Base-by-base conservation (phyloP, 2,113 vertebrate genomes). In the Eurystomus gularis region DNA sequence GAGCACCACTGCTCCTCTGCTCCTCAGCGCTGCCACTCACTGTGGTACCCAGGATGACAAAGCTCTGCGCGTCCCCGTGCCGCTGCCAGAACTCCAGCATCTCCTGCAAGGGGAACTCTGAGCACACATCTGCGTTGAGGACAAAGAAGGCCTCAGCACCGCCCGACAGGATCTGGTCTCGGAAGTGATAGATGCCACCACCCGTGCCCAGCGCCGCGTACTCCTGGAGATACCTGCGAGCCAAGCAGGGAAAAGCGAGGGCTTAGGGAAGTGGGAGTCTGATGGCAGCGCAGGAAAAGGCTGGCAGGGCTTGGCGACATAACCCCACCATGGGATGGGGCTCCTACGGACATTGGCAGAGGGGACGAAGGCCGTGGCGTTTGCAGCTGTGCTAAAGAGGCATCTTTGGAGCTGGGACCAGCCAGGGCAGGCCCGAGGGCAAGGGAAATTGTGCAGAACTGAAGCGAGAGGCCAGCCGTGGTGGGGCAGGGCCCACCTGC, bases 131-230 rank as follows among this genome's bases (percentile, higher is more conserved):
- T 1, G 99, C 99, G 13, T 99, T 99, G 97, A 99, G 98, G 77
- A 99, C 98, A 86, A 99, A 99, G 98, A 99, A 99, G 26, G 99
- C 98, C 89, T 99, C 99, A 1, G 99, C 98, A 87, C 97, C 97
- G 20, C 99, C 99, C 0, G 99, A 98, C 79, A 99, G 98, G 96
- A 99, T 99, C 98, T 99, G 99, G 97, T 99, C 99, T 97, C 99
- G 98, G 97, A 99, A 99, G 94, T 99, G 99, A 94, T 99, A 99
- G 94, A 99, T 99, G 90, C 99, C 99, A 57, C 99, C 99, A 33
- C 99, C 99, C 0, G 99, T 99, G 82, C 99, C 99, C 97, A 99
- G 98, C 6, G 99, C 99, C 0, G 99, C 98, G 1, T 99, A 99
- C 86, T 99, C 99, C 97, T 99, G 99, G 73, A 99, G 98, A 82